These are phyloP conservation scores for Columba janthina DNA, from an alignment of 2,113 vertebrate genomes.

Conservation along the genomic window DNA sequence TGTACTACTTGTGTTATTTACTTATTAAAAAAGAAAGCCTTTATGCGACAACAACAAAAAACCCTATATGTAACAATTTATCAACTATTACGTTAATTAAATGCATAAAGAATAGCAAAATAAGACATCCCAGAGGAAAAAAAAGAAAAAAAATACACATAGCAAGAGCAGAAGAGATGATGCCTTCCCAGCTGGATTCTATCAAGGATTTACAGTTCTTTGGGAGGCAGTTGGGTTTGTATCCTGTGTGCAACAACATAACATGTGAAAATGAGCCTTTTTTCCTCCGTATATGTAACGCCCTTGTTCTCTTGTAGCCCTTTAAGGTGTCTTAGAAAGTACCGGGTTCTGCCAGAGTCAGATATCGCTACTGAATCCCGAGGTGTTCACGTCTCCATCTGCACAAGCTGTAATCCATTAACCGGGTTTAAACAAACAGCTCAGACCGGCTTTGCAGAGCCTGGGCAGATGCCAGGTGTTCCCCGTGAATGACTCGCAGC, in stretches of 20 bases:
- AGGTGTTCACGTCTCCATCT: background rate
- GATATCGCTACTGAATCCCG: rapidly evolving
- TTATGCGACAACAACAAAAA: background rate
- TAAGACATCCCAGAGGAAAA: background rate
- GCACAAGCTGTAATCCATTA: background rate
- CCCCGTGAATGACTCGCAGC: background rate
- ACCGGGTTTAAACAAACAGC: background rate
- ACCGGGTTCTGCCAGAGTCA: background rate
- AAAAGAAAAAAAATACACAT: background rate
- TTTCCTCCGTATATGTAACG: background rate
- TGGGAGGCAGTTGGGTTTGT: background rate
- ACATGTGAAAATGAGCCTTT: background rate
- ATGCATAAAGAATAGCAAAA: background rate
- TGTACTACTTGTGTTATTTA: background rate
- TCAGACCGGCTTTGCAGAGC: background rate
- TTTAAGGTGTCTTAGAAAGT: background rate
- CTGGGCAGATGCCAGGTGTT: background rate
- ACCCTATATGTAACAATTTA: background rate
- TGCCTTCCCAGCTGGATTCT: background rate
- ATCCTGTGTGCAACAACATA: background rate
- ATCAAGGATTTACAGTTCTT: background rate
- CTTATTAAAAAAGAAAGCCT: background rate
- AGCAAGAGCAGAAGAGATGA: background rate
- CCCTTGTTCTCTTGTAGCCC: background rate
- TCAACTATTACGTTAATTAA: background rate